These are phyloP conservation scores for Drosophila funebris DNA, from an alignment of 1,140 invertebrate genomes.

Conservation along the genomic window DNA sequence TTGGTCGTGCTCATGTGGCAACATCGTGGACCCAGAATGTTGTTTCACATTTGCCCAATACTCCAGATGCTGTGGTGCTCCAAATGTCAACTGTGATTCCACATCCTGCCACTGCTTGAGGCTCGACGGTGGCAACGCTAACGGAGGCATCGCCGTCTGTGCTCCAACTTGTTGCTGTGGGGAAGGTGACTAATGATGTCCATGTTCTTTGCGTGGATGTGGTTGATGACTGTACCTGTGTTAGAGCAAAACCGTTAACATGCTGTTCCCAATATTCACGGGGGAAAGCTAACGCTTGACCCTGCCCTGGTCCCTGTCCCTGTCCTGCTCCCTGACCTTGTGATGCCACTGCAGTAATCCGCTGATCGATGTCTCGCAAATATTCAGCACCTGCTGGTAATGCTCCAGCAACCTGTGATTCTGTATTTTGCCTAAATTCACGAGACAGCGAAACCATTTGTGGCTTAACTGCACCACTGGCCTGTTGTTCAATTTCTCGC, in stretches of 20 bases:
- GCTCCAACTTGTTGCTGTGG: too few species aligned
- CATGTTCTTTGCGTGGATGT: background rate
- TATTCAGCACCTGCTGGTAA: background rate
- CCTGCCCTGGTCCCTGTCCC: background rate
- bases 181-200: too few species aligned
- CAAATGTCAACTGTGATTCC: background rate
- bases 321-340: background rate
- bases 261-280: background rate
- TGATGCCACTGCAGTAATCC: background rate
- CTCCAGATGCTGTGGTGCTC: background rate
- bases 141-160: too few species aligned
- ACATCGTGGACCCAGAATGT: background rate
- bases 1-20: background rate
- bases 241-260: background rate
- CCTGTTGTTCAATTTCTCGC: background rate
- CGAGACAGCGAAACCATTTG: background rate
- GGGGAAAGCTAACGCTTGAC: background rate
- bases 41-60: background rate
- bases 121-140: background rate
- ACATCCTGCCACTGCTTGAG: background rate
- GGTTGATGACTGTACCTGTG: background rate
- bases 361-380: background rate
- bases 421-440: background rate
- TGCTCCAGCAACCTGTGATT: background rate
- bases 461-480: background rate